Percentiles rank a stretch among this genome's conserved stretches.
These are phyloP conservation scores for Bombyx mandarina DNA, from an alignment of 1,140 invertebrate genomes.

Conservation along the genomic window DNA sequence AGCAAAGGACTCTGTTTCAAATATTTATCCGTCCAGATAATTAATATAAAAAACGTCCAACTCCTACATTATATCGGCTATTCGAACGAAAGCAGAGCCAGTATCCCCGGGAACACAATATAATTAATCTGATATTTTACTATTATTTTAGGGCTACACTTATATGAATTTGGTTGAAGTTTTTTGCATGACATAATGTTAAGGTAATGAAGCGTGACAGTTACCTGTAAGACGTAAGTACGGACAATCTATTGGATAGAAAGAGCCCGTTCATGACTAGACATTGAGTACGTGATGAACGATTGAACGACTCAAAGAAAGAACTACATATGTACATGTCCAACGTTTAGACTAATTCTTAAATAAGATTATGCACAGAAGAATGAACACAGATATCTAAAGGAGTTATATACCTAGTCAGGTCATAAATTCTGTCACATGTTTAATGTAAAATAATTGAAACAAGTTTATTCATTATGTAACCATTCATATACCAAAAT, in stretches of 20 bases:
- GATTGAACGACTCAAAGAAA: conserved; percentile 36
- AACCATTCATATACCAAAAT: too few relatives aligned
- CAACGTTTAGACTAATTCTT: conserved; percentile 23
- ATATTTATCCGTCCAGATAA: too few relatives aligned
- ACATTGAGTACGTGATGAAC: conserved; percentile 38
- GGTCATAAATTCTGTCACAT: too few relatives aligned
- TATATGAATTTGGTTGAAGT: conserved; percentile 26
- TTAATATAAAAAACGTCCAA: too few relatives aligned
- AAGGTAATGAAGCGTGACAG: conserved; percentile 42
- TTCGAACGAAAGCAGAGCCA: too few relatives aligned
- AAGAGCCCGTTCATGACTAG: conserved; percentile 3
- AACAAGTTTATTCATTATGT: too few relatives aligned
- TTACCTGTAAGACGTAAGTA: too few relatives aligned
- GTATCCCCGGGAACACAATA: too few relatives aligned
- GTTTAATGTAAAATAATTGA: too few relatives aligned
- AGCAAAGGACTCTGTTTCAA: too few relatives aligned
- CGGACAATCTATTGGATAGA: too few relatives aligned
- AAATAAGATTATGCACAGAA: conserved; percentile 22
- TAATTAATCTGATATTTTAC: background rate
- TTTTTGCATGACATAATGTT: conserved; percentile 44
- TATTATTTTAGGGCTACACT: conserved; percentile 22
- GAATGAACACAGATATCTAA: conserved; percentile 11
- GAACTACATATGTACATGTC: conserved; percentile 31
- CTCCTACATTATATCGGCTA: too few relatives aligned
- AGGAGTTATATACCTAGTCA: background rate